phyloP scores from a whole-genome alignment of 2,113 vertebrate species.

The Siphamia tubifer region DNA sequence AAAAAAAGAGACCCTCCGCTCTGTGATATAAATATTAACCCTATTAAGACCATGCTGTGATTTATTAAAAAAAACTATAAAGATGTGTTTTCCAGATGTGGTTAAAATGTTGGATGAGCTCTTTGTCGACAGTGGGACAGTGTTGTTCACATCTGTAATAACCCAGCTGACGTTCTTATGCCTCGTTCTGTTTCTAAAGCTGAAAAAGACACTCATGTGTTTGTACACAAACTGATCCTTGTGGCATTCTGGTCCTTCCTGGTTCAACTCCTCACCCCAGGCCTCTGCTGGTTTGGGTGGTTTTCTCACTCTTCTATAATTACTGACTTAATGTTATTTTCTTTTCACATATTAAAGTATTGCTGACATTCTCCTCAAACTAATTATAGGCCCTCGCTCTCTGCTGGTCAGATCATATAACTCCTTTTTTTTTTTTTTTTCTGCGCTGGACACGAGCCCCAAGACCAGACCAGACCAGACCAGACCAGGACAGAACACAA shows the following conservation, averaged over 20 bases:
- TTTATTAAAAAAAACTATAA: too few relatives aligned
- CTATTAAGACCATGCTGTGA: too few relatives aligned
- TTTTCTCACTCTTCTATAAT: conserved; percentile 72
- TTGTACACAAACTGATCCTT: neutral
- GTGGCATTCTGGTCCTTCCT: neutral
- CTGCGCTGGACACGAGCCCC: conserved; percentile 2
- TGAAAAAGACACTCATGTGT: neutral
- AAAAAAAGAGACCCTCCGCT: too few relatives aligned
- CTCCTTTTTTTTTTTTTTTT: too few relatives aligned
- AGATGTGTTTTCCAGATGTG: too few relatives aligned
- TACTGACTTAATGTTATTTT: conserved; percentile 53
- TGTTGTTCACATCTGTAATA: too few relatives aligned
- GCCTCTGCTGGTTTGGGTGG: conserved; percentile 45
- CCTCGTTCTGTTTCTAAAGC: neutral
- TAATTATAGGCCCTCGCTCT: conserved; percentile 60
- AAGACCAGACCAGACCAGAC: conserved; percentile 7
- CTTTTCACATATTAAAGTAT: conserved; percentile 64
- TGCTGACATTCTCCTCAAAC: conserved; percentile 63
- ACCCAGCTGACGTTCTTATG: too few relatives aligned
- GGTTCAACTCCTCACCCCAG: conserved; percentile 36
- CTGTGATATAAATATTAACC: too few relatives aligned
- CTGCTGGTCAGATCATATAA: conserved; percentile 50
- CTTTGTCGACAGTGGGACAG: too few relatives aligned
- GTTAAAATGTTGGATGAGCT: too few relatives aligned
- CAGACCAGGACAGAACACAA: too few relatives aligned